Percentiles rank a stretch among this genome's conserved stretches.
Evolutionary conservation across 2,797 vertebrate species (phyloP).

Genomic region (Mus minutoides): DNA sequence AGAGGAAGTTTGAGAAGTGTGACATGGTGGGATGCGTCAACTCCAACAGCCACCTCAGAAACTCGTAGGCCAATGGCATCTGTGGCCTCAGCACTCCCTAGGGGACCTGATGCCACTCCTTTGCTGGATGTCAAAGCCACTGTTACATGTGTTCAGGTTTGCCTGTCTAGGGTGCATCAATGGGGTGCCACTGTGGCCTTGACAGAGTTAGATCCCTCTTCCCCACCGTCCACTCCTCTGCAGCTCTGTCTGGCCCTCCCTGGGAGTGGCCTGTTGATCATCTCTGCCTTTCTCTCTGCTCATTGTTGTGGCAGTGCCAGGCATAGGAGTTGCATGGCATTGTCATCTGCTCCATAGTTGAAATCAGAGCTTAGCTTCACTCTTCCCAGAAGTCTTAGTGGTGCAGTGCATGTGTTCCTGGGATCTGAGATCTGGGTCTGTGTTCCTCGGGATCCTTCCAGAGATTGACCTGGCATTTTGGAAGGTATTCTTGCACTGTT

Average conservation of each 20-base stretch:
- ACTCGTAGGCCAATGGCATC: background rate
- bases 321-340: background rate
- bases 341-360: conserved; percentile 21
- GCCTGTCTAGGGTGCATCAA: background rate
- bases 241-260: background rate
- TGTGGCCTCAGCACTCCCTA: background rate
- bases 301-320: background rate
- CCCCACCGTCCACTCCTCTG: background rate
- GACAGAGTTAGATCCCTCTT: background rate
- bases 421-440: too few relatives aligned
- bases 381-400: background rate
- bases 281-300: background rate
- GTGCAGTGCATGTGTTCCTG: background rate
- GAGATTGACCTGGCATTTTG: background rate
- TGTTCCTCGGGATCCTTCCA: too few relatives aligned
- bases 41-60: background rate
- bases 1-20: background rate
- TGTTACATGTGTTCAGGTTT: background rate
- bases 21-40: too few relatives aligned
- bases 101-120: background rate
- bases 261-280: background rate
- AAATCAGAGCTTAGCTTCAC: background rate
- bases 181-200: background rate
- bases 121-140: background rate
- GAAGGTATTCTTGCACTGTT: background rate